phyloP scores from a whole-genome alignment of 1,140 invertebrate species.

The Parasteatoda tepidariorum region DNA sequence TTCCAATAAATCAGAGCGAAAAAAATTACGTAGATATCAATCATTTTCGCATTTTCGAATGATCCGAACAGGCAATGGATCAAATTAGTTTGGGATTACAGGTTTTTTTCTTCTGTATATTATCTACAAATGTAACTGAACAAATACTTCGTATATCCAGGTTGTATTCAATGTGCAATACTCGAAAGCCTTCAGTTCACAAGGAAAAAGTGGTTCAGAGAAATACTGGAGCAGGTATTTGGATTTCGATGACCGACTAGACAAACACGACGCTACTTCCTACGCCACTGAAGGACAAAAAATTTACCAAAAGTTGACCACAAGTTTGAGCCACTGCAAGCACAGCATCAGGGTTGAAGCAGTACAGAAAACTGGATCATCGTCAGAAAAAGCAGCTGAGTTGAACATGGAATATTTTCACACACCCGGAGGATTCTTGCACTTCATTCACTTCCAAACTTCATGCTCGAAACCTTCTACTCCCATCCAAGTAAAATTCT shows the following conservation, averaged over 20 bases:
- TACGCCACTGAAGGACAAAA: not conserved
- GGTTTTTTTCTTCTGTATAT: too few relatives aligned
- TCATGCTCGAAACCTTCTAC: too few relatives aligned
- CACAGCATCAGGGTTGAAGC: not conserved
- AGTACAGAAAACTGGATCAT: not conserved
- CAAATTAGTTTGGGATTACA: too few relatives aligned
- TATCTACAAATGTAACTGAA: too few relatives aligned
- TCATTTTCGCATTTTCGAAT: too few relatives aligned
- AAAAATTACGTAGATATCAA: too few relatives aligned
- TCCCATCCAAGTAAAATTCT: too few relatives aligned
- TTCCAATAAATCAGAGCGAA: too few relatives aligned
- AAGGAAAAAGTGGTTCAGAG: not conserved
- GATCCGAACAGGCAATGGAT: too few relatives aligned
- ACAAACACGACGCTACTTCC: not conserved
- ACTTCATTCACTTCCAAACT: not conserved
- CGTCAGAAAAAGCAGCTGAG: not conserved
- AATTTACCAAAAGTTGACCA: not conserved
- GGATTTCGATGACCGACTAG: slow-evolving; percentile 5
- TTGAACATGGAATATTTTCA: not conserved
- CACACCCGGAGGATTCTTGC: not conserved
- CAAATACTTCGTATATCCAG: not conserved
- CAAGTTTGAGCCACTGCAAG: not conserved
- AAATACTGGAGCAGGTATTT: not conserved
- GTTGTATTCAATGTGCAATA: not conserved
- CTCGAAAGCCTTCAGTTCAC: not conserved